These are phyloP conservation scores for Macaria liturata DNA, from an alignment of 2,888 invertebrate genomes.

Conservation along the genomic window DNA sequence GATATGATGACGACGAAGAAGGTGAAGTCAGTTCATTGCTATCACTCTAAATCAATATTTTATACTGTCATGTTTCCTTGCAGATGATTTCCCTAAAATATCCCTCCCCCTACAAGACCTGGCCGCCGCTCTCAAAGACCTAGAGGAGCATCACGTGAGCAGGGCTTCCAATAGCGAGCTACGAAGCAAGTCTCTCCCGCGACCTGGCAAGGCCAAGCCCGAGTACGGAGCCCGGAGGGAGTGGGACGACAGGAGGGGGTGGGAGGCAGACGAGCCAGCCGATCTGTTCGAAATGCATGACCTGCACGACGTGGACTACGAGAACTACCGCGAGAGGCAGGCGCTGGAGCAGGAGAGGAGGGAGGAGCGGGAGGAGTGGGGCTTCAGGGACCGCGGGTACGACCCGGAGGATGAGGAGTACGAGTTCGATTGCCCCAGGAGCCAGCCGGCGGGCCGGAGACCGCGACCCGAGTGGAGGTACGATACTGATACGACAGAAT, in stretches of 20 bases:
- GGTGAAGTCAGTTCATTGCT: too few species aligned
- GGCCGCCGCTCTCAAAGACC: conserved; percentile 69
- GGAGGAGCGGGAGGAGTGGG: conserved; percentile 53
- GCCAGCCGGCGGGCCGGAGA: conserved; percentile 32
- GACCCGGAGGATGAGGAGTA: conserved; percentile 75
- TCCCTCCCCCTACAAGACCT: conserved; percentile 72
- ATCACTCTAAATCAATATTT: too few species aligned
- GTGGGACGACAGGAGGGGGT: conserved; percentile 55
- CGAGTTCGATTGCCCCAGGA: conserved; percentile 63
- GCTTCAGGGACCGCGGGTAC: conserved; percentile 61
- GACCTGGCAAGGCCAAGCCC: conserved; percentile 58
- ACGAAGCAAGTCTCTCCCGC: conserved; percentile 70
- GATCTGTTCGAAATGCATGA: conserved; percentile 75
- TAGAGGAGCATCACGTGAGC: conserved; percentile 67
- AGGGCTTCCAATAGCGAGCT: conserved; percentile 52
- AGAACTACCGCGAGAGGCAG: conserved; percentile 78
- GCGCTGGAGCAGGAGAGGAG: conserved; percentile 57
- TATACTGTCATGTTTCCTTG: too few species aligned
- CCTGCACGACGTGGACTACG: conserved; percentile 70
- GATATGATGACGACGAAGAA: conserved; percentile 59
- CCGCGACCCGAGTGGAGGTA: conserved; percentile 53
- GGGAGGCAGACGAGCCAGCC: conserved; percentile 60
- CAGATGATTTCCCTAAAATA: conserved; percentile 74
- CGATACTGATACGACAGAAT: too few species aligned
- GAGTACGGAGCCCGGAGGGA: conserved; percentile 65